A percentile compares a stretch with the other conserved stretches of the same genome.
These are phyloP conservation scores for Sminthurides bifidus DNA, from an alignment of 1,140 invertebrate species.

Conservation along the genomic window DNA sequence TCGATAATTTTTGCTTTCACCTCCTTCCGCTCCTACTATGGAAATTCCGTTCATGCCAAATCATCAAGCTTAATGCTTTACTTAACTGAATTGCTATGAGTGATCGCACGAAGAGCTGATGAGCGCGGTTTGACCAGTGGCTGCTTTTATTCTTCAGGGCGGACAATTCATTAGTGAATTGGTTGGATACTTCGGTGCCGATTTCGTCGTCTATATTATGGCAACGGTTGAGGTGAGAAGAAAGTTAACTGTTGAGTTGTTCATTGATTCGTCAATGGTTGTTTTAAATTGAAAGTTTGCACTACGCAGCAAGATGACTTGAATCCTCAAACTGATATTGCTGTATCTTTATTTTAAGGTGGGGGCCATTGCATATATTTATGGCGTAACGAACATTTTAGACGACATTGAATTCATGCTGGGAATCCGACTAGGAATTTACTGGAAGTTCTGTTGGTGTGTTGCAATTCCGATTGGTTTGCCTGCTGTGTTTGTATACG, in stretches of 20 bases:
- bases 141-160: slow-evolving; percentile 38
- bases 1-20: slow-evolving; percentile 67
- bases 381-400: slow-evolving; percentile 19
- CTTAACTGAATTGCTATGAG: neutral
- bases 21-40: too few relatives aligned
- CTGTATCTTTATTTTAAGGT: too few relatives aligned
- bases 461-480: slow-evolving; percentile 43
- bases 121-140: neutral
- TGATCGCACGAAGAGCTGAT: neutral
- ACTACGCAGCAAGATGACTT: too few relatives aligned
- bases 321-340: too few relatives aligned
- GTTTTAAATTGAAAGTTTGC: slow-evolving; percentile 45
- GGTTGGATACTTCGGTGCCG: slow-evolving; percentile 39
- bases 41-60: too few relatives aligned
- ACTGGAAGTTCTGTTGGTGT: slow-evolving; percentile 38
- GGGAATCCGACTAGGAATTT: slow-evolving; percentile 10
- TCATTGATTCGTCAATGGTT: slow-evolving; percentile 3
- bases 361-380: slow-evolving; percentile 8
- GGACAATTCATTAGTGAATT: slow-evolving; percentile 74
- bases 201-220: slow-evolving; percentile 42
- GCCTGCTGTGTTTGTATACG: slow-evolving; percentile 53
- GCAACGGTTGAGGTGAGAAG: neutral
- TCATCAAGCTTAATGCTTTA: too few relatives aligned
- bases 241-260: slow-evolving; percentile 3
- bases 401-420: slow-evolving; percentile 29